These are phyloP conservation scores for Cheiracanthium punctorium DNA, from an alignment of 2,888 invertebrate species.

Conservation along the genomic window DNA sequence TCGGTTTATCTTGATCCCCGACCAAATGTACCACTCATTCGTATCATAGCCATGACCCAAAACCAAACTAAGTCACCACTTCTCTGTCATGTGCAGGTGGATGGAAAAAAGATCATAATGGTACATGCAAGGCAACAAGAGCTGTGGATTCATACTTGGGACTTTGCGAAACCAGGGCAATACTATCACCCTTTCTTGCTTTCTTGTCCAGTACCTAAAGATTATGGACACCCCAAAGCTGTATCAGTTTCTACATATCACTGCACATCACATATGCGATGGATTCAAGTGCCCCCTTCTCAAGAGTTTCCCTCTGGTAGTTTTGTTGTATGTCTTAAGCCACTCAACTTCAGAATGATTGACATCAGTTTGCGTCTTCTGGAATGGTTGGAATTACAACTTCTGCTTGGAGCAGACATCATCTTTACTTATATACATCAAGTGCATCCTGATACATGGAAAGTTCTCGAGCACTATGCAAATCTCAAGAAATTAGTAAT, in stretches of 20 bases:
- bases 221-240: slow-evolving; percentile 75
- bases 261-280: slow-evolving; percentile 78
- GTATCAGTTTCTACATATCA: slow-evolving; percentile 79
- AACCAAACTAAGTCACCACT: slow-evolving; percentile 44
- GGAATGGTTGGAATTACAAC: slow-evolving; percentile 94
- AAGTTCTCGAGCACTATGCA: slow-evolving; percentile 80
- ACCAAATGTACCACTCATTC: slow-evolving; percentile 60
- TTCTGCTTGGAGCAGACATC: slow-evolving; percentile 90
- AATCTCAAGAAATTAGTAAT: slow-evolving; percentile 83
- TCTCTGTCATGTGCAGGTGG: slow-evolving; percentile 57
- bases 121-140: slow-evolving; percentile 23
- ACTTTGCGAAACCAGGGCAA: slow-evolving; percentile 27
- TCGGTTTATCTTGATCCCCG: slow-evolving; percentile 72
- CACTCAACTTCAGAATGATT: slow-evolving; percentile 81
- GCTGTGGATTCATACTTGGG: slow-evolving; percentile 70
- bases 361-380: slow-evolving; percentile 90
- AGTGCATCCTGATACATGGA: slow-evolving; percentile 90
- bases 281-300: slow-evolving; percentile 72
- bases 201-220: slow-evolving; percentile 81
- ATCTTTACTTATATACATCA: slow-evolving; percentile 89
- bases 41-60: slow-evolving; percentile 71
- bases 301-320: slow-evolving; percentile 73
- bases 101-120: background rate
- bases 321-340: slow-evolving; percentile 85
- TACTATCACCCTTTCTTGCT: slow-evolving; percentile 80